phyloP scores from a whole-genome alignment of 2,797 vertebrate genomes.

The Alcedo quadribrachys region DNA sequence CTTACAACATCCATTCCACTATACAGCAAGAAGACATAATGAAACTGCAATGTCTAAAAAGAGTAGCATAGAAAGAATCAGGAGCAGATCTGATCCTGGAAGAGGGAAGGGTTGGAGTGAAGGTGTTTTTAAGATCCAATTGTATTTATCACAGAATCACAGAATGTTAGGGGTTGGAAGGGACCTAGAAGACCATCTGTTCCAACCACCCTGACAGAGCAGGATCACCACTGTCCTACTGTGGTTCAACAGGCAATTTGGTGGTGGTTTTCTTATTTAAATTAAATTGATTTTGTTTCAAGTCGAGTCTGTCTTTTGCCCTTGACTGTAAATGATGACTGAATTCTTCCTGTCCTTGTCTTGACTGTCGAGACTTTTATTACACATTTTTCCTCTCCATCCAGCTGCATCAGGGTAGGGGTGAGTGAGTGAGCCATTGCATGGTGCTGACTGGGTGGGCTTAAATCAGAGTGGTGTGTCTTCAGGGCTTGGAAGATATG shows the following conservation, averaged over 20 bases:
- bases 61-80: neutral
- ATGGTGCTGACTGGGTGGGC: neutral
- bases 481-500: neutral
- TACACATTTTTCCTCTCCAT: neutral
- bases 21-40: neutral
- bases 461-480: neutral
- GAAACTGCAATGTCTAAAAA: neutral
- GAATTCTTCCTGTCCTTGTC: neutral
- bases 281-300: neutral
- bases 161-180: no score
- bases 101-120: no score
- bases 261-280: neutral
- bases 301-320: neutral
- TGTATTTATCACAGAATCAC: neutral
- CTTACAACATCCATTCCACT: neutral
- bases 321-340: neutral
- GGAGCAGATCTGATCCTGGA: no score
- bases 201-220: no score
- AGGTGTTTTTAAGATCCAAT: neutral
- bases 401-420: neutral
- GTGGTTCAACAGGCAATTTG: neutral
- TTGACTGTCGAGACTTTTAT: neutral
- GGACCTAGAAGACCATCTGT: no score
- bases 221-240: neutral
- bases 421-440: no score